Conservation (phyloP, 2,888 invertebrate genomes). For the Andricus quercusramuli region DNA sequence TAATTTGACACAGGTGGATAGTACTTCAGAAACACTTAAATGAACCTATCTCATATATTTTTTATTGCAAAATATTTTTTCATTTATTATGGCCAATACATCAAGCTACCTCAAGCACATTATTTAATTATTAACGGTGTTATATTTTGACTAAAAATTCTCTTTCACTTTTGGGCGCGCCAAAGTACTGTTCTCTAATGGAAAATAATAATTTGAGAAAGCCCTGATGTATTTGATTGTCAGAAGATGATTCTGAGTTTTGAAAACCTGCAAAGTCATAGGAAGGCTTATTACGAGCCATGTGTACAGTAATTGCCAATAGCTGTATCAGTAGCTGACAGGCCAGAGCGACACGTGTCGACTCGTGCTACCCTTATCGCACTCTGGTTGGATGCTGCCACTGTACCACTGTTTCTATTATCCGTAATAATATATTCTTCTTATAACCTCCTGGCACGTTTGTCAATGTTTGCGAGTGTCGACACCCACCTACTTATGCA, state of each 20-base stretch:
- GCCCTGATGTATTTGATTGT: background rate
- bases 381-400: constrained; percentile 62
- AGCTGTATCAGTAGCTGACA: constrained; percentile 64
- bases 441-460: constrained; percentile 72
- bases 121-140: too few relatives aligned
- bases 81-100: too few relatives aligned
- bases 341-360: constrained; percentile 63
- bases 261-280: background rate
- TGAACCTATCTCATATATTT: too few relatives aligned
- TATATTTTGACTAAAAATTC: too few relatives aligned
- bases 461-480: constrained; percentile 79
- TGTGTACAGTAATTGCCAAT: constrained; percentile 72
- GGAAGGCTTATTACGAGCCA: constrained; percentile 46
- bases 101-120: too few relatives aligned
- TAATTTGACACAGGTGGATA: too few relatives aligned
- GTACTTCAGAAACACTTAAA: too few relatives aligned
- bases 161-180: too few relatives aligned
- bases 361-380: constrained; percentile 70
- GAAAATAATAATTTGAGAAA: background rate
- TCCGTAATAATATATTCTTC: constrained; percentile 77
- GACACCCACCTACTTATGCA: constrained; percentile 79
- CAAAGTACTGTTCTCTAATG: background rate
- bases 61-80: too few relatives aligned
- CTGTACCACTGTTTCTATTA: constrained; percentile 72
- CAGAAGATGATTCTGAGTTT: background rate